These are phyloP conservation scores for Drosophila merina DNA, from an alignment of 2,888 invertebrate species.

Conservation along the genomic window DNA sequence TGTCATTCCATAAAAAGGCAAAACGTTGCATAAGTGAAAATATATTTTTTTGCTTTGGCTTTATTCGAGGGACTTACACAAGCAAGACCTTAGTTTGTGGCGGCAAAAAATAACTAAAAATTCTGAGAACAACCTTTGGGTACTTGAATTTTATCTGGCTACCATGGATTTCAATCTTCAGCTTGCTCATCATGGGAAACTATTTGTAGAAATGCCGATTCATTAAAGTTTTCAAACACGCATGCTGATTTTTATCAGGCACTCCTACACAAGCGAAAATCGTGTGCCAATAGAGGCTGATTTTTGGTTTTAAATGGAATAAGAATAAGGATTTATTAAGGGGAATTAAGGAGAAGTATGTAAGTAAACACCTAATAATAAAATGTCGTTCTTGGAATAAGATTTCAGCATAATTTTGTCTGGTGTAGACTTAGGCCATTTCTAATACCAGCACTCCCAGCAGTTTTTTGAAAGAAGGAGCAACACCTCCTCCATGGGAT, in stretches of 20 bases:
- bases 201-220: constrained; percentile 22
- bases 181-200: constrained; percentile 29
- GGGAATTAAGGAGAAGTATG: too few species aligned
- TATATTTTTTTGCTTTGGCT: neutral
- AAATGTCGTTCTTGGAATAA: too few species aligned
- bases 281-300: neutral
- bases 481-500: constrained; percentile 5
- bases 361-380: too few species aligned
- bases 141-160: constrained; percentile 29
- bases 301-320: too few species aligned
- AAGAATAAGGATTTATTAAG: too few species aligned
- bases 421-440: constrained; percentile 1
- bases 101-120: constrained; percentile 6
- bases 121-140: constrained; percentile 35
- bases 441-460: constrained; percentile 28
- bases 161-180: constrained; percentile 32
- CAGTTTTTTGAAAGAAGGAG: constrained; percentile 3
- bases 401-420: neutral
- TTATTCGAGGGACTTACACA: constrained; percentile 10
- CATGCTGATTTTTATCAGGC: constrained; percentile 23
- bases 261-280: constrained; percentile 2
- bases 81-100: neutral
- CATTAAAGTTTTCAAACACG: constrained; percentile 33
- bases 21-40: constrained; percentile 26
- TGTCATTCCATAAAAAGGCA: constrained; percentile 68